Percentiles rank a stretch among this genome's conserved stretches.
These are phyloP conservation scores for roundworm (Caenorhabditis elegans) DNA, from an alignment of 1,140 invertebrate species.

Conservation along the genomic window WBcel235 BX284606.5:10348501-10349000, in stretches of 20 bases:
- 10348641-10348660: conserved; percentile 1
- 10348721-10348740: conserved; percentile 14
- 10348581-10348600: neutral
- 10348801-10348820: neutral
- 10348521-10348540: conserved; percentile 23
- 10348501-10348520: neutral
- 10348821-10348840: neutral
- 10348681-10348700: neutral
- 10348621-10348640: neutral
- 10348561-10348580: neutral
- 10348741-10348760: neutral
- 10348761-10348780: neutral
- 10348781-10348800: neutral
- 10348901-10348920: no score
- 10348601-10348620: conserved; percentile 11
- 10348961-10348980: no score
- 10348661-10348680: neutral
- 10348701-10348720: conserved; percentile 28
- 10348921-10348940: no score
- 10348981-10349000: no score
- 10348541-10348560: neutral
- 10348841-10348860: no score
- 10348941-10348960: no score
- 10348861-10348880: no score
- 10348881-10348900: no score